Percentiles rank a stretch among this genome's conserved stretches.
phyloP scores from a whole-genome alignment of 2,113 vertebrate species.

The Pomatostomus ruficeps region DNA sequence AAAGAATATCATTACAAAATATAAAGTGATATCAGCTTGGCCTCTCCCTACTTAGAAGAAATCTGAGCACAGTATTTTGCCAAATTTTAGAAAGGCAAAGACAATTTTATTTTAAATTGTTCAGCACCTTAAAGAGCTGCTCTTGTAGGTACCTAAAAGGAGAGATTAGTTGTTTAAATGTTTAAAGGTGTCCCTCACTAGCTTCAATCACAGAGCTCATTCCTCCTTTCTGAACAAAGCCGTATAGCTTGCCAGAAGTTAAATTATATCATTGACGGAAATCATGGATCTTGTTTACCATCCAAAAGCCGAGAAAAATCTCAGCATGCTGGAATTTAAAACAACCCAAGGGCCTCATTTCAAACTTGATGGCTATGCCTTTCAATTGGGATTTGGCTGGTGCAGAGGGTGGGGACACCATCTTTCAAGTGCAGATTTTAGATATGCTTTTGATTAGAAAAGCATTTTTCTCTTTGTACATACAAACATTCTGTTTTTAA shows the following conservation, averaged over 20 bases:
- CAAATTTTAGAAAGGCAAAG: conserved; percentile 54
- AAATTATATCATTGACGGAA: conserved; percentile 39
- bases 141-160: conserved; percentile 33
- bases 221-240: conserved; percentile 53
- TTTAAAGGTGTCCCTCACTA: conserved; percentile 37
- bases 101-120: conserved; percentile 54
- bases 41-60: conserved; percentile 39
- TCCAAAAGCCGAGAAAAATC: conserved; percentile 38
- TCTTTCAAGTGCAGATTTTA: not conserved
- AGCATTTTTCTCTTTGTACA: not conserved
- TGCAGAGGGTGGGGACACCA: not conserved
- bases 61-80: conserved; percentile 35
- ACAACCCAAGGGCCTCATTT: not conserved
- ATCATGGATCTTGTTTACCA: conserved; percentile 46
- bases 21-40: conserved; percentile 9
- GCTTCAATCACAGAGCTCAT: conserved; percentile 47
- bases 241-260: conserved; percentile 55
- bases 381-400: conserved; percentile 36
- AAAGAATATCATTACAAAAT: conserved; percentile 55
- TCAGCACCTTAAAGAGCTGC: conserved; percentile 15
- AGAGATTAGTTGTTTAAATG: conserved; percentile 30
- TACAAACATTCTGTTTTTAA: not conserved
- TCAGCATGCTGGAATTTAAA: not conserved
- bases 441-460: not conserved
- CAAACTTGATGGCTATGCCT: conserved; percentile 26